These are phyloP conservation scores for Lepisosteus oculatus DNA, from an alignment of 2,113 vertebrate genomes.

Conservation along the genomic window DNA sequence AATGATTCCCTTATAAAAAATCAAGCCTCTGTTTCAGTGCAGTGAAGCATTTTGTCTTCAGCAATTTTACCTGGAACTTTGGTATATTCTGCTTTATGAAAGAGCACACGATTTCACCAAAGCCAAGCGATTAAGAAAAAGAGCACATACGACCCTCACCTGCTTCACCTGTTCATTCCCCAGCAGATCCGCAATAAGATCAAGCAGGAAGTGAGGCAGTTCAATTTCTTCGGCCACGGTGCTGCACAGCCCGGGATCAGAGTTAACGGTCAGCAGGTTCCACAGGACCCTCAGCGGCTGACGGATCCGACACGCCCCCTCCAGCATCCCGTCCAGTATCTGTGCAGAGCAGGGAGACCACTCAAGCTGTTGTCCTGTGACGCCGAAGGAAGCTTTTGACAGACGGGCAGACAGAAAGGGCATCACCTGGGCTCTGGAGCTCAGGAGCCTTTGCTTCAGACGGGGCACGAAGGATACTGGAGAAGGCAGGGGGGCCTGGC, in stretches of 20 bases:
- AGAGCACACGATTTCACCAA: too few relatives aligned
- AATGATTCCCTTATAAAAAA: too few relatives aligned
- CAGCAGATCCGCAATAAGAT: constrained; percentile 62
- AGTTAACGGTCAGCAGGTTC: constrained; percentile 65
- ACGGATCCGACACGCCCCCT: constrained; percentile 63
- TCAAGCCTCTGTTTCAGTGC: too few relatives aligned
- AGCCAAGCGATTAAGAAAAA: too few relatives aligned
- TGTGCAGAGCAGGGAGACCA: constrained; percentile 35
- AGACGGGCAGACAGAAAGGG: background rate
- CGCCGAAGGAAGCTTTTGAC: background rate
- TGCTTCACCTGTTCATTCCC: constrained; percentile 52
- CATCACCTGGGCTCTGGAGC: constrained; percentile 72
- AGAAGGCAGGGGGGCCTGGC: constrained; percentile 49
- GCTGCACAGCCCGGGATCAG: constrained; percentile 53
- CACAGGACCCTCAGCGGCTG: constrained; percentile 63
- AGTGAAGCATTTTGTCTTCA: too few relatives aligned
- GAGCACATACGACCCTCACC: constrained; percentile 49
- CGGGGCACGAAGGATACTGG: constrained; percentile 55
- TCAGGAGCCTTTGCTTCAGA: constrained; percentile 59
- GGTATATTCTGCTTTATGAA: too few relatives aligned
- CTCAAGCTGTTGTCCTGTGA: background rate
- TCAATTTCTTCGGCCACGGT: constrained; percentile 61
- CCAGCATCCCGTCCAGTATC: constrained; percentile 65
- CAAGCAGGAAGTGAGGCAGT: constrained; percentile 69
- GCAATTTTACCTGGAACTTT: too few relatives aligned